Evolutionary conservation across 2,113 vertebrate genomes (phyloP).

Genomic region (Mesitornis unicolor): DNA sequence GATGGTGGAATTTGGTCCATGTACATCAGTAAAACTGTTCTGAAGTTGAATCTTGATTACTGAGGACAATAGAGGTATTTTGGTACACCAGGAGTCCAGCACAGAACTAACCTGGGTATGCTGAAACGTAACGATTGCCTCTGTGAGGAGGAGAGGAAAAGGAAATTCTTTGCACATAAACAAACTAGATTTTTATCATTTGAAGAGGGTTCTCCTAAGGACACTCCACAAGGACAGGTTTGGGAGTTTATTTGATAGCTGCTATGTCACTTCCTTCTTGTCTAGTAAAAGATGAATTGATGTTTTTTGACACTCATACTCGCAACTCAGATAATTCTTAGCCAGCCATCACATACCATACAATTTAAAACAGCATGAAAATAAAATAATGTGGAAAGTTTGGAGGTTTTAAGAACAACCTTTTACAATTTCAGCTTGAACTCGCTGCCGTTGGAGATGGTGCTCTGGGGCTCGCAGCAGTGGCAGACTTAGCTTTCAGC

Average conservation of each 20-base stretch:
- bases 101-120: neutral
- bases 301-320: conserved; percentile 1
- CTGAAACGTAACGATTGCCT: neutral
- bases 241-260: neutral
- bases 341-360: neutral
- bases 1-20: neutral
- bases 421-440: neutral
- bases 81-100: neutral
- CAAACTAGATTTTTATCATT: neutral
- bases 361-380: neutral
- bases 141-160: neutral
- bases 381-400: neutral
- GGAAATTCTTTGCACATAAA: neutral
- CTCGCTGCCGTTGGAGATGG: neutral
- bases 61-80: neutral
- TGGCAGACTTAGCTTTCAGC: neutral
- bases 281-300: neutral
- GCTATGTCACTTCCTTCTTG: conserved; percentile 52
- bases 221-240: neutral
- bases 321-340: neutral
- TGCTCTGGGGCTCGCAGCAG: neutral
- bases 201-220: conserved; percentile 32
- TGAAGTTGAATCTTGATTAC: neutral
- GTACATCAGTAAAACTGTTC: neutral
- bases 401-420: neutral